These are phyloP conservation scores for Lasioglossum zephyrum DNA, from an alignment of 2,888 invertebrate genomes.

Conservation along the genomic window DNA sequence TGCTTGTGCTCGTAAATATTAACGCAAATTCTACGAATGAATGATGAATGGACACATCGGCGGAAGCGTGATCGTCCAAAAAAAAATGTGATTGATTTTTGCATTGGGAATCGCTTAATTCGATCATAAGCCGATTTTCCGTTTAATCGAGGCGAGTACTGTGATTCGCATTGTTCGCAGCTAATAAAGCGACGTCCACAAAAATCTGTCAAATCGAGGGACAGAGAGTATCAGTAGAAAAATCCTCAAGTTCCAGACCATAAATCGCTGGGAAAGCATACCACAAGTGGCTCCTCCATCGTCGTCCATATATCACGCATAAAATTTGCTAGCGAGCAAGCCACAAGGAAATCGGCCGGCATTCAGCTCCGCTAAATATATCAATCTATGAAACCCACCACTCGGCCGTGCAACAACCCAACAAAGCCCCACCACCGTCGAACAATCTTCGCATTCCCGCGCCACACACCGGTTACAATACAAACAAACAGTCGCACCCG, in stretches of 20 bases:
- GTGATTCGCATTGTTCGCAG: background rate
- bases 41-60: background rate
- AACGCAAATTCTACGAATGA: background rate
- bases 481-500: background rate
- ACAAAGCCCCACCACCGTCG: background rate
- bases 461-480: background rate
- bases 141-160: too few species aligned
- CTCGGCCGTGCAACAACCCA: conserved; percentile 7
- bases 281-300: background rate
- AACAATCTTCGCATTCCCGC: background rate
- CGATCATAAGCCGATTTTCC: background rate
- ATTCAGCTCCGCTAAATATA: conserved; percentile 1
- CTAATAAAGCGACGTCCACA: background rate
- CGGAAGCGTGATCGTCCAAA: background rate
- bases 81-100: background rate
- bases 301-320: background rate
- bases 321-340: background rate
- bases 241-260: background rate
- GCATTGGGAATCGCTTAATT: background rate
- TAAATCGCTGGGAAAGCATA: background rate
- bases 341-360: background rate
- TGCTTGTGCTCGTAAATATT: background rate
- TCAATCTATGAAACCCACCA: background rate
- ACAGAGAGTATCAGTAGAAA: background rate
- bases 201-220: background rate